Evolutionary conservation across 2,888 invertebrate species (phyloP).

Genomic region (Polydrusus tereticollis): DNA sequence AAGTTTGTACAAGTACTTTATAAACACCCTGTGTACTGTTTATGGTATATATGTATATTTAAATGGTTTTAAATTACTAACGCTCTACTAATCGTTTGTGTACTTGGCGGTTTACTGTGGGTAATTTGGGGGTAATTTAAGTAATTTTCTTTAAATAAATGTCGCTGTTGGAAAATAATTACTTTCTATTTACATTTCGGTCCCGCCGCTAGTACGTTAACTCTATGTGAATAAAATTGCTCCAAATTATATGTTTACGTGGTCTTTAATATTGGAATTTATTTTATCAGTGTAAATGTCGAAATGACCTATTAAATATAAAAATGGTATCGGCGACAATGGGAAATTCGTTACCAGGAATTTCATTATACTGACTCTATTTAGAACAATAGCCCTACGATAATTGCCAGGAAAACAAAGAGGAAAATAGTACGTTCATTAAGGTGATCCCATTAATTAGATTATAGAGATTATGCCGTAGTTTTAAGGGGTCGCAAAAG

Average conservation of each 20-base stretch:
- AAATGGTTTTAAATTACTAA: conserved; percentile 3
- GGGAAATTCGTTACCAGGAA: conserved; percentile 28
- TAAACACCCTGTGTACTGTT: too few species aligned
- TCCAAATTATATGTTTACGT: background rate
- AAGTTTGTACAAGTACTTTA: too few species aligned
- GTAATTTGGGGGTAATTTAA: conserved; percentile 4
- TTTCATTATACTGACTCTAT: conserved; percentile 29
- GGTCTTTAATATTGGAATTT: background rate
- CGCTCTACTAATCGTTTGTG: background rate
- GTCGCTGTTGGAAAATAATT: background rate
- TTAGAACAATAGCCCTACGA: conserved; percentile 32
- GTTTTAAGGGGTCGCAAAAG: background rate
- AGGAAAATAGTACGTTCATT: conserved; percentile 27
- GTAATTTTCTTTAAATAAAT: conserved; percentile 20
- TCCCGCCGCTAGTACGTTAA: background rate
- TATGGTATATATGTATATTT: background rate
- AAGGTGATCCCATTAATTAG: background rate
- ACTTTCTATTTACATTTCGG: conserved; percentile 19
- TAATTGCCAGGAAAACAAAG: conserved; percentile 31
- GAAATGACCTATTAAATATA: background rate
- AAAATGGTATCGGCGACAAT: background rate
- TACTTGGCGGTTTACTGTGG: conserved; percentile 5
- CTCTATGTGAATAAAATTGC: background rate
- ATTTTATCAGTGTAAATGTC: background rate
- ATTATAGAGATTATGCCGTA: background rate